Percentiles rank a stretch among this genome's conserved stretches.
These are phyloP conservation scores for Antedon mediterranea DNA, from an alignment of 53 echinoderm and acorn worm species.

Conservation along the genomic window DNA sequence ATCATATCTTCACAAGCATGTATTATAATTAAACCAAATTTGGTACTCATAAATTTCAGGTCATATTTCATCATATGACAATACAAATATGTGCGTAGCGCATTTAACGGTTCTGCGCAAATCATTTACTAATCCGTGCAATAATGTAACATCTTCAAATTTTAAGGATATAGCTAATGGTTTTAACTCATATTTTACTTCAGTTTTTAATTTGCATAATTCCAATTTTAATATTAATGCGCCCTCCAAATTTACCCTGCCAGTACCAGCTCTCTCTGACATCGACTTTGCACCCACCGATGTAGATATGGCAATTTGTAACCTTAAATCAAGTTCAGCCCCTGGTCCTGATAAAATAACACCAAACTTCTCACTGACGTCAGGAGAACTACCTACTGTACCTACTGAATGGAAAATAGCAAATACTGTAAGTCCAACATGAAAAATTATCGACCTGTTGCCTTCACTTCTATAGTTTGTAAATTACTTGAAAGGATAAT, in stretches of 20 bases:
- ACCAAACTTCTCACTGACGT: no score
- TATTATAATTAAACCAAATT: no score
- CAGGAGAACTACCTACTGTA: no score
- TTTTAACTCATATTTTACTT: slow-evolving; percentile 17
- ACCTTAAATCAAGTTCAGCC: not conserved
- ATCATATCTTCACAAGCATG: no score
- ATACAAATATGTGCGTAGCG: no score
- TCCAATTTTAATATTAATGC: not conserved
- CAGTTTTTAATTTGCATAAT: slow-evolving; percentile 13
- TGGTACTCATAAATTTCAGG: no score
- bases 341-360: no score
- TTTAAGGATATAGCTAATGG: slow-evolving; percentile 9
- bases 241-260: not conserved
- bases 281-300: not conserved
- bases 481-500: not conserved
- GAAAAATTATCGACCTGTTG: not conserved
- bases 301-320: not conserved
- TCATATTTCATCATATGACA: no score
- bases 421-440: not conserved
- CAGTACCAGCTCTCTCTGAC: not conserved
- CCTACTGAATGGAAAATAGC: no score
- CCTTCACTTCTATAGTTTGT: not conserved
- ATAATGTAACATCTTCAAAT: not conserved
- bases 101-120: no score
- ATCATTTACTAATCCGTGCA: slow-evolving; percentile 5